Evolutionary conservation across 2,888 invertebrate species (phyloP), one percentile per base, ranked within the genome.

Genomic region (Drosophila neutralis): DNA sequence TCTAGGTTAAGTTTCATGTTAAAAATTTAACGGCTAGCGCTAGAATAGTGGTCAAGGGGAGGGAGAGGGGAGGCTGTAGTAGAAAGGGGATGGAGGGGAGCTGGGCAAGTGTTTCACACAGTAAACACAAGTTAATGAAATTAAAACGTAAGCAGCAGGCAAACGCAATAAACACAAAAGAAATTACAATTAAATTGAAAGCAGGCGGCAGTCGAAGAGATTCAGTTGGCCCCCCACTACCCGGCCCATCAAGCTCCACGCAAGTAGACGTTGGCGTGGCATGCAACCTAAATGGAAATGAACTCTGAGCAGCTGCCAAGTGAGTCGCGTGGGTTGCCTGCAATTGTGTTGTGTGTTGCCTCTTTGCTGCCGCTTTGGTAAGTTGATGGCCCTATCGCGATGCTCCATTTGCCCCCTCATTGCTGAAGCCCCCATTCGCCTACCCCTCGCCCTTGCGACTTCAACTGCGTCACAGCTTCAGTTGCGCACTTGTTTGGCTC

Each of bases 111-210:
- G 90, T 77, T 85, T 85, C 85, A 89, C 90, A 85, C 85, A 89
- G 85, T 82, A 84, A 85, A 87, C 82, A 77, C 75, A 60, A 87
- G 88, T 89, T 85, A 85, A 85, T 89, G 88, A 85, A 85, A 85
- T 85, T 89, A 85, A 87, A 85, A 87, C 86, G 88, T 85, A 90
- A 89, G 85, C 87, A 86, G 82, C 87, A 70, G 78, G 69, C 87
- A 82, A 87, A 77, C 78, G 88, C 77, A 89, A 89, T 85, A 89
- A 89, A 85, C 90, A 85, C 86, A 88, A 89, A 85, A 85, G 90
- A 85, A 85, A 85, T 88, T 90, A 90, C 88, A 85, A 88, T 85
- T 85, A 85, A 85, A 89, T 85, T 85, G 83, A 85, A 85, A 85
- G 83, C 90, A 77, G 68, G 68, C 74, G 80, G n/a, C n/a, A 29